A percentile compares a stretch with the other conserved stretches of the same genome.
These are phyloP conservation scores for Poeciliopsis presidionis DNA, from an alignment of 2,797 vertebrate genomes.

Conservation along the genomic window DNA sequence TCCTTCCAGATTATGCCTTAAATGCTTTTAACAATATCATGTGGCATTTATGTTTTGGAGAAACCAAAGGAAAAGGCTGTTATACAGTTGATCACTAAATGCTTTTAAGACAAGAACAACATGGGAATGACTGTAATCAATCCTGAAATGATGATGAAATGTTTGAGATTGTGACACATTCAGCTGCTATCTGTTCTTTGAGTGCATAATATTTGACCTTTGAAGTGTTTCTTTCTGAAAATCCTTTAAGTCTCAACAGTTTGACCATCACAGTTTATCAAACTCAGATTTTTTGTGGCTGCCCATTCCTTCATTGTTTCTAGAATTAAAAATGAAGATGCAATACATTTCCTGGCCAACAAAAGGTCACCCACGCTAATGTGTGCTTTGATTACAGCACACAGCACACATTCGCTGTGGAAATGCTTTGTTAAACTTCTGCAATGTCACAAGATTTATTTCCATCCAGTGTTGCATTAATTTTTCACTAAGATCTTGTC, in stretches of 20 bases:
- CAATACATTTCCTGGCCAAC: neutral
- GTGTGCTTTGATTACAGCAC: neutral
- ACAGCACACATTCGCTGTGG: neutral
- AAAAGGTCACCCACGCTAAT: neutral
- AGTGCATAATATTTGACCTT: neutral
- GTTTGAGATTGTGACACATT: slow-evolving; percentile 14
- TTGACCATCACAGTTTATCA: neutral
- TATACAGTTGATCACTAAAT: slow-evolving; percentile 41
- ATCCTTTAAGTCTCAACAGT: neutral
- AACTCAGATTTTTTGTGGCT: neutral
- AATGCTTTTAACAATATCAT: slow-evolving; percentile 48
- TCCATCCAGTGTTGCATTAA: neutral
- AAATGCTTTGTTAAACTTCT: neutral
- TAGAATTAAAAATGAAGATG: neutral
- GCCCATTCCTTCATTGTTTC: neutral
- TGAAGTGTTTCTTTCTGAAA: neutral
- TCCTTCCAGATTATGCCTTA: slow-evolving; percentile 26
- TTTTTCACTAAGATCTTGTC: neutral
- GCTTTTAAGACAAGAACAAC: slow-evolving; percentile 41
- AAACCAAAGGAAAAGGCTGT: slow-evolving; percentile 23
- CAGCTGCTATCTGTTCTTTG: neutral
- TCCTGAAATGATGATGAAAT: slow-evolving; percentile 11
- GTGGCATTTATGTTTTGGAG: slow-evolving; percentile 28
- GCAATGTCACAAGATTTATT: neutral
- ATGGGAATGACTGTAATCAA: slow-evolving; percentile 40